A percentile compares a stretch with the other conserved stretches of the same genome.
These are phyloP conservation scores for Dysdera silvatica DNA, from an alignment of 1,140 invertebrate genomes.

Conservation along the genomic window DNA sequence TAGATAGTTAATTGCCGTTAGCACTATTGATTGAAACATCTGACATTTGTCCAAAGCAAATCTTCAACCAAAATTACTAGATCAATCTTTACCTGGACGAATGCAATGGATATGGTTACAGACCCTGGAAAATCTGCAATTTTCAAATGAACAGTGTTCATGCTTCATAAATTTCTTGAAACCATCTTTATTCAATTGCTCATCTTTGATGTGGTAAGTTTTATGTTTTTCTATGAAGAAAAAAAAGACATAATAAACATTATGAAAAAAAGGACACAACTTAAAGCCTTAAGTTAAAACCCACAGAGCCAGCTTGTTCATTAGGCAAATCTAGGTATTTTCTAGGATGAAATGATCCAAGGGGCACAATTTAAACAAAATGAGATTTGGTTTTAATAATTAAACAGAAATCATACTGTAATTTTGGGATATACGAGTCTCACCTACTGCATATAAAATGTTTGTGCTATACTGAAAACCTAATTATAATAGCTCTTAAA, in stretches of 20 bases:
- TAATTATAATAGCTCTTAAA: no score
- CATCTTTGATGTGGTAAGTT: slow-evolving; percentile 95
- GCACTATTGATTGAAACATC: no score
- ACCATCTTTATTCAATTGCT: slow-evolving; percentile 86
- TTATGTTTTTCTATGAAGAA: slow-evolving; percentile 86
- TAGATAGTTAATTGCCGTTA: no score
- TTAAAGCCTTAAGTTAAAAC: slow-evolving; percentile 4
- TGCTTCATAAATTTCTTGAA: slow-evolving; percentile 99
- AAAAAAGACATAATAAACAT: neutral
- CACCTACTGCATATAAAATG: no score
- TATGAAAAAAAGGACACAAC: neutral
- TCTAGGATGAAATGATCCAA: neutral
- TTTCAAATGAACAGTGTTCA: slow-evolving; percentile 80
- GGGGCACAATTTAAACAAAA: no score
- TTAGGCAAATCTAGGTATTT: neutral
- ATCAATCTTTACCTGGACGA: slow-evolving; percentile 54
- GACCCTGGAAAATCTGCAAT: slow-evolving; percentile 83
- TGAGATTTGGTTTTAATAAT: no score
- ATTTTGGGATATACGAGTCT: no score
- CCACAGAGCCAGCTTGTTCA: neutral
- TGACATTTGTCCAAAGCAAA: no score
- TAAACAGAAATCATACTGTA: no score
- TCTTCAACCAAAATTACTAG: no score
- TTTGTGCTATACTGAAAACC: no score
- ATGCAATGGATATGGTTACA: slow-evolving; percentile 99